Evolutionary conservation across 2,888 invertebrate species (phyloP), one percentile per base, ranked within the genome.

Genomic region (Dryadula phaetusa): DNA sequence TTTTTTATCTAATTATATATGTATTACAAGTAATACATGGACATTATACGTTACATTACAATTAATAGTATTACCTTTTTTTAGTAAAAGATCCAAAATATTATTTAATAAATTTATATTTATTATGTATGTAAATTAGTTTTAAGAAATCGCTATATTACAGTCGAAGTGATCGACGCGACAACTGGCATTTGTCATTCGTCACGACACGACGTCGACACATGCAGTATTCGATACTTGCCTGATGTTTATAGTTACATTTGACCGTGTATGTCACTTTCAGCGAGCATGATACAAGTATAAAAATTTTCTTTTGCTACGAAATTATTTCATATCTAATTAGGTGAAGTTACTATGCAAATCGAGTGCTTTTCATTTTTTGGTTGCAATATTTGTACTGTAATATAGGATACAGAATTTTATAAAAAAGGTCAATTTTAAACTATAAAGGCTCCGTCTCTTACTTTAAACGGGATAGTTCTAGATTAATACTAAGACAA

Each of bases 81-180:
- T 2, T 49, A 28, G 20, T 34, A 14, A 20, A 1, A 20, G 4
- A 32, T 53, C 18, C 0, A 54, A 12, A 34, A 34, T 18, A 34
- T 22, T 22, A 12, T 8, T 1, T 10, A 47, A 58, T 53, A n/a
- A 14, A 49, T 42, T 40, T 40, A 7, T 6, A 0, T 16, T 28
- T 60, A 53, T 65, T 71, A 46, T 70, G 60, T 69, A 63, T 7
- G 6, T 20, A 12, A 25, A 62, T 46, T 64, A 34, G 22, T 56
- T 60, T 64, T 67, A 62, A 69, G 70, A 71, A 74, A 70, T 71
- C 73, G 72, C 69, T 73, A 72, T 76, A 73, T 72, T 71, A 60
- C 71, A 71, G 67, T 66, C 60, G 70, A 67, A 70, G 69, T 74
- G 74, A 74, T 73, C 69, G 72, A 70, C 71, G 69, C 64, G 66